phyloP scores from a whole-genome alignment of 2,888 invertebrate species.

The Elysia crispata region DNA sequence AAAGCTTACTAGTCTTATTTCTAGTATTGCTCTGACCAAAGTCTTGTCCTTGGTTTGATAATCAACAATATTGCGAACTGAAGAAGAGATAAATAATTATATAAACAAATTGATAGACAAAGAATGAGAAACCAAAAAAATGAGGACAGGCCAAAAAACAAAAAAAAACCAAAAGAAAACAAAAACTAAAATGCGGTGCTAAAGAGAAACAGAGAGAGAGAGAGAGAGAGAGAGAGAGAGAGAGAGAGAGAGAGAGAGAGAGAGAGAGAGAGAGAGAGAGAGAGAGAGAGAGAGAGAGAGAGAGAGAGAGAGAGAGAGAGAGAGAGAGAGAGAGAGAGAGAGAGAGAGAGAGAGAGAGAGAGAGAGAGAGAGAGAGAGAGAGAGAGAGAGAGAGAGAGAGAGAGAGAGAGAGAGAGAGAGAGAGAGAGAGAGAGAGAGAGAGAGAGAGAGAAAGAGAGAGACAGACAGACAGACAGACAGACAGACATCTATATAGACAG shows the following conservation, averaged over 20 bases:
- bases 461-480: conserved; percentile 24
- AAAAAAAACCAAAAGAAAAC: too few relatives aligned
- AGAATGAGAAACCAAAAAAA: too few relatives aligned
- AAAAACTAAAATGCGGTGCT: too few relatives aligned
- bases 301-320: conserved; percentile 37
- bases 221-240: neutral
- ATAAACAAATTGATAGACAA: too few relatives aligned
- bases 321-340: neutral
- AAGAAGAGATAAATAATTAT: too few relatives aligned
- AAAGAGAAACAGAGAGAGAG: neutral
- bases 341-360: conserved; percentile 20
- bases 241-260: neutral
- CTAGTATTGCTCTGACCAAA: too few relatives aligned
- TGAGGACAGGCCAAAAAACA: too few relatives aligned
- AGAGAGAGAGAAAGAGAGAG: conserved; percentile 5
- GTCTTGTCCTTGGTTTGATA: too few relatives aligned
- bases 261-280: conserved; percentile 34
- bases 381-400: conserved; percentile 3
- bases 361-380: neutral
- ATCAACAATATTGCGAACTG: too few relatives aligned
- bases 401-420: conserved; percentile 30
- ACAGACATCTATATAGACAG: neutral
- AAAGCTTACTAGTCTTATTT: too few relatives aligned
- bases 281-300: conserved; percentile 31
- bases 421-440: neutral